Percentiles rank a stretch among this genome's conserved stretches.
These are phyloP conservation scores for Spheniscus humboldti DNA, from an alignment of 2,797 vertebrate species.

Conservation along the genomic window DNA sequence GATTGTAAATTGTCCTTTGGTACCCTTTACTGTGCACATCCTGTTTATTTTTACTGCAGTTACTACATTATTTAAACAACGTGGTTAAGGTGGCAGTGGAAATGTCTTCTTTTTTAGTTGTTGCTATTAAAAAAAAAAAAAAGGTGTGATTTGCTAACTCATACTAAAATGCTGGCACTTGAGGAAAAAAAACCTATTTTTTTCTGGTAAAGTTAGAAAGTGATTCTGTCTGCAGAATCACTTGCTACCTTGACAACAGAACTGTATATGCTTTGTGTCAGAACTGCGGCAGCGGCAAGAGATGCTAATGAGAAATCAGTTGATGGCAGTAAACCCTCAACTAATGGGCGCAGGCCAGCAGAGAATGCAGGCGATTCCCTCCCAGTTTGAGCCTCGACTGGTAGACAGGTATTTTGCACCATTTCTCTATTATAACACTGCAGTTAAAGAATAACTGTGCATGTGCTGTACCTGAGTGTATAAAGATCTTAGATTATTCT, in stretches of 20 bases:
- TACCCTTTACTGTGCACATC: not conserved
- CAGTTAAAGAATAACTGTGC: not conserved
- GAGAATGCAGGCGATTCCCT: slow-evolving; percentile 81
- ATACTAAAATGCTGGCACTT: not conserved
- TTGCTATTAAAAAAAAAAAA: not conserved
- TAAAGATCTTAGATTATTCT: not conserved
- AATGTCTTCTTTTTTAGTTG: not conserved
- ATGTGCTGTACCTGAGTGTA: not conserved
- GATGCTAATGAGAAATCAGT: slow-evolving; percentile 88
- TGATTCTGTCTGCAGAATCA: not conserved
- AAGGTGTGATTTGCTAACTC: not conserved
- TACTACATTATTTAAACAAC: not conserved
- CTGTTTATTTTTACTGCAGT: not conserved
- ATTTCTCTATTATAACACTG: not conserved
- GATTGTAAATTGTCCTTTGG: not conserved
- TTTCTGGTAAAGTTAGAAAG: not conserved
- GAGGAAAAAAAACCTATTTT: not conserved
- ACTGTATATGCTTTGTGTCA: slow-evolving; percentile 62
- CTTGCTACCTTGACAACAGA: not conserved
- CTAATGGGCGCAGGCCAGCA: slow-evolving; percentile 84
- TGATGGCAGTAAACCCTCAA: slow-evolving; percentile 87
- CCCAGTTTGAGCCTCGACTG: slow-evolving; percentile 85
- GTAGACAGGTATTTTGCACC: slow-evolving; percentile 83
- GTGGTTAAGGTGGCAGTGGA: not conserved
- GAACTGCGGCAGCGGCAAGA: slow-evolving; percentile 89